Base-by-base conservation (phyloP, 2,888 invertebrate genomes). In the Amphimallon solstitiale region DNA sequence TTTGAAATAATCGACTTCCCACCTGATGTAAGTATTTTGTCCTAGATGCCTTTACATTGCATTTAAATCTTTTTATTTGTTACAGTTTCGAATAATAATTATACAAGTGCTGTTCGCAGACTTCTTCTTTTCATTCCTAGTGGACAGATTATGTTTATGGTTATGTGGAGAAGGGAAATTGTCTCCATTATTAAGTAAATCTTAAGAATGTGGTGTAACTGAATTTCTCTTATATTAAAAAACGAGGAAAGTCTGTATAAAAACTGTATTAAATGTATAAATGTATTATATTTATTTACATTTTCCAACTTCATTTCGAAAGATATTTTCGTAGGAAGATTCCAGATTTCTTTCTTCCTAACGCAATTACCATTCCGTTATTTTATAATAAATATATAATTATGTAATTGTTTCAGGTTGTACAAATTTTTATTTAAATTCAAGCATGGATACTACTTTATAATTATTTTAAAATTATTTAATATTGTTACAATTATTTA, bases 1-100 rank as follows among this genome's bases (percentile, higher is more conserved):
- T 97, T 99, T 85, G 96, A 98, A 86, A 93, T 99, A 70, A 95
- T 99, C 6, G 91, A 94, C 78, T 95, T 98, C 82, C 96, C 97
- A 49, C 84, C 88, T 14, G 94, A 96, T 80, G 97, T 97, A 84
- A 89, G 90, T 35, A 64, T 56, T 21, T 21, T 49, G 3, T 17
- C 9, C 14, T 14, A 34, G 12, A 6, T 54, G 34, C 48, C 19
- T 12, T 56, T 40, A 51, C 14, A 10, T 45, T 9, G n/a, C n/a
- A 38, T 19, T 29, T 15, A 45, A 63, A 48, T 49, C 34, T n/a
- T 66, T 59, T 29, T 37, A 80, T 80, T 73, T 81, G 79, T 86
- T 89, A 59, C 88, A 98, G 98, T 97, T 97, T 81, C 95, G 97
- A 73, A 86, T 89, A 73, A 90, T 91, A 70, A 84, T 99, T 77